Evolutionary conservation across 2,797 vertebrate genomes (phyloP), one percentile per base, ranked within the genome.

Genomic region (Siniperca undulata): DNA sequence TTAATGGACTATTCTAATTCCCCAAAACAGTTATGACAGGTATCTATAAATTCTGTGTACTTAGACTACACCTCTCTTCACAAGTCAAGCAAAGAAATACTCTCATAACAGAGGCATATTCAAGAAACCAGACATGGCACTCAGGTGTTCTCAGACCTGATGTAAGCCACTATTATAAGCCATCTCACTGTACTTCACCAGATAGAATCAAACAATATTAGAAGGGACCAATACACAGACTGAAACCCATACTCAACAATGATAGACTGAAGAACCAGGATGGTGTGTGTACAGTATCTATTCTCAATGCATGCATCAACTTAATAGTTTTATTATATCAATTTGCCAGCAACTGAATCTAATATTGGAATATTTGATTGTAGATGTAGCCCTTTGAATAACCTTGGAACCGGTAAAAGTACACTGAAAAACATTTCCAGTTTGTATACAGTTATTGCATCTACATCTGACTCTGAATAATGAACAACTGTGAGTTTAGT

Each of bases 131-230:
- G 38, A 24, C 11, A 20, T 9, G 8, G 14, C 58, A 64, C 27
- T 80, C 50, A 70, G 42, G 58, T 70, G 52, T 59, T n/a, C n/a
- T 69, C 56, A 66, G 34, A 58, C 30, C 2, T 50, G 50, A 82
- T 67, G 34, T 40, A 46, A 67, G 40, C 14, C 27, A 30, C 24
- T 48, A 36, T 71, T 75, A 60, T 34, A 60, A 30, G 22, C 20
- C 34, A 62, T 81, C 22, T 73, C 69, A 72, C 66, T 52, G 72
- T 34, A 61, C 61, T 55, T 52, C 9, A 46, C 34, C 42, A 78
- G 62, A 48, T 17, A 73, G 59, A 79, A 48, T 58, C 62, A 52
- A 68, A 59, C 73, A 77, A 55, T 36, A 70, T 44, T 19, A 81
- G 38, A 69, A 52, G 27, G 36, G 30, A 60, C 61, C 46, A 44